Evolutionary conservation across 2,888 invertebrate genomes (phyloP).

Genomic region (Eumacrocentrus americanus): DNA sequence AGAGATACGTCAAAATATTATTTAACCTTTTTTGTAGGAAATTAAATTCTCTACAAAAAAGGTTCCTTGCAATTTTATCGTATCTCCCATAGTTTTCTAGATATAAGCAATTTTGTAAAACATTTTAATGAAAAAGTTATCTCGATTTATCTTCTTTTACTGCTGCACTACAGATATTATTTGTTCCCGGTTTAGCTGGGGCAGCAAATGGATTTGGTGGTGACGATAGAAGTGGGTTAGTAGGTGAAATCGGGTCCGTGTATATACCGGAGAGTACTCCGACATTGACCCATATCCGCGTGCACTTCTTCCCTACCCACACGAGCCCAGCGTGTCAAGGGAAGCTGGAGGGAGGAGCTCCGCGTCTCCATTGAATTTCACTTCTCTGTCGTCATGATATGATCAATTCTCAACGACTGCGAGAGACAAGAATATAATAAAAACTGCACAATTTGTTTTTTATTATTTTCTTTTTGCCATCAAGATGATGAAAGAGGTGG

Average conservation of each 20-base stretch:
- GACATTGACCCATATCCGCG: constrained; percentile 55
- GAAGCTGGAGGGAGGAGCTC: constrained; percentile 7
- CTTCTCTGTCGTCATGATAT: background rate
- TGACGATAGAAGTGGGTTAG: constrained; percentile 47
- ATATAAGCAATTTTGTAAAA: too few species aligned
- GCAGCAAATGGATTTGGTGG: background rate
- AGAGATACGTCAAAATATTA: constrained; percentile 17
- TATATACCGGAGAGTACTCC: constrained; percentile 42
- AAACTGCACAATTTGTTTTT: too few species aligned
- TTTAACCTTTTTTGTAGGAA: background rate
- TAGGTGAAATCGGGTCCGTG: constrained; percentile 49
- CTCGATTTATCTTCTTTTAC: too few species aligned
- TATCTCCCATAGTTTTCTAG: too few species aligned
- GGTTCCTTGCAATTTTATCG: too few species aligned
- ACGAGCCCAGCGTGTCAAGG: constrained; percentile 20
- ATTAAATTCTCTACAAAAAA: background rate
- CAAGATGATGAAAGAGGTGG: background rate
- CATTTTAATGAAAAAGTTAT: too few species aligned
- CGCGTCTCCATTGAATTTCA: background rate
- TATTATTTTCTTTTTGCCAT: background rate
- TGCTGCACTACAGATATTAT: background rate
- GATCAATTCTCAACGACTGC: background rate
- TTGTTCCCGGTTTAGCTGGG: background rate
- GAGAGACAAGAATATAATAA: background rate
- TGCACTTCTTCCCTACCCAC: constrained; percentile 36